Evolutionary conservation across 2,797 vertebrate species (phyloP), one percentile per base, ranked within the genome.

Genomic region (Morus bassanus): DNA sequence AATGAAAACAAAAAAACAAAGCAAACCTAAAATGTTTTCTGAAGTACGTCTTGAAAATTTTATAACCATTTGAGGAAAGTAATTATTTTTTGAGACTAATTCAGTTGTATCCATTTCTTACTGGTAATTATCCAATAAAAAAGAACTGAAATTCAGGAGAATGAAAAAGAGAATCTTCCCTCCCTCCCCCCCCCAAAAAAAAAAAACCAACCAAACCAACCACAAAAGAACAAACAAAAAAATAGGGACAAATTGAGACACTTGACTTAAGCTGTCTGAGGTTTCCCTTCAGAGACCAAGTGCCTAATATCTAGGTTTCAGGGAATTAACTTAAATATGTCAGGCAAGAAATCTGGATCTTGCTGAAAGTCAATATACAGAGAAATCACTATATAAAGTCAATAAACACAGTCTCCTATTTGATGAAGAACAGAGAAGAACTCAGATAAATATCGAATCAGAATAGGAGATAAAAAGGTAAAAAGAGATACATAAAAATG

Each of bases 161-260:
- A 70, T 30, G 7, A 80, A 73, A 63, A 81, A 48, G 11, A 30
- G 6, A 69, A 61, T 9, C 5, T 23, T 41, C 2, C 11, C 2
- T 13, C 2, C 2, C 6, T 5, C 13, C 14, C 1, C 6, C 4
- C 43, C 11, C 39, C 39, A 10, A 39, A 12, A 16, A 16, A 18
- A 31, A 73, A 54, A 3, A 10, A 17, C 2, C 9, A n/a, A n/a
- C 10, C 4, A 33, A 60, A 18, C 2, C 19, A 63, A 75, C 3
- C 22, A 57, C n/a, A 70, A n/a, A 88, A 41, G 1, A 54, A 61
- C 8, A 46, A 75, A 8, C 8, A 6, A 48, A 9, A 50, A 45
- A 53, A 33, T 5, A 37, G 7, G 12, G 11, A 51, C 7, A 85
- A 74, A 60, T 30, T 60, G 24, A 77, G 30, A 10, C 10, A 74